A percentile compares a stretch with the other conserved stretches of the same genome.
Conservation (phyloP, 2,888 invertebrate genomes). For the Nesidiocoris tenuis region DNA sequence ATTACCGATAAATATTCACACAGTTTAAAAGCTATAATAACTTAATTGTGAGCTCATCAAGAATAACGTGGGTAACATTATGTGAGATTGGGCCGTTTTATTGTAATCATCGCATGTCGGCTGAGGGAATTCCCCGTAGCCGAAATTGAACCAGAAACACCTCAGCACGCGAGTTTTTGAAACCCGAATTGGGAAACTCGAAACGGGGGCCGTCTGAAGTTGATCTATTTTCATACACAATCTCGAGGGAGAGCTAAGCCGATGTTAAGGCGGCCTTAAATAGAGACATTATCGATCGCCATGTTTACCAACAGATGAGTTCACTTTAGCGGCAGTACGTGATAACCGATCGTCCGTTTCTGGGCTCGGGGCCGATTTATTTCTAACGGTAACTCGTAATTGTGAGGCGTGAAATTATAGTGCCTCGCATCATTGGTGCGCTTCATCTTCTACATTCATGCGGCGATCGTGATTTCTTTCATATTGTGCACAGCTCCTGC, state of each 20-base stretch:
- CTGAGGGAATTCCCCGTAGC: not conserved
- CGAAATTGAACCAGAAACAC: not conserved
- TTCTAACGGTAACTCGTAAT: constrained; percentile 3
- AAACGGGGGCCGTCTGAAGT: constrained; percentile 2
- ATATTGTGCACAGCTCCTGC: no score
- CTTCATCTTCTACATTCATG: no score
- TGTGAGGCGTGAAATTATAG: constrained; percentile 17
- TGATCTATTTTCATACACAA: constrained; percentile 26
- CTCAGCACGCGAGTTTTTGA: not conserved
- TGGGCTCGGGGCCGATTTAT: not conserved
- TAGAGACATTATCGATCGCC: constrained; percentile 26
- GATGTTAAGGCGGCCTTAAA: constrained; percentile 8
- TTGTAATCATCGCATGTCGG: not conserved
- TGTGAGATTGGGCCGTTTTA: not conserved
- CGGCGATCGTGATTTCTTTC: no score
- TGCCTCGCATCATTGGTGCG: not conserved
- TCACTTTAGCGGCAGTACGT: constrained; percentile 15
- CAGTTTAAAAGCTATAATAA: constrained; percentile 19
- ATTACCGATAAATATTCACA: constrained; percentile 32
- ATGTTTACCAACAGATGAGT: constrained; percentile 32
- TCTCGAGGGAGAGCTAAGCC: constrained; percentile 18
- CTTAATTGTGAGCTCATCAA: constrained; percentile 22
- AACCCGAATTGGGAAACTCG: not conserved
- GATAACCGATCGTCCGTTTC: not conserved
- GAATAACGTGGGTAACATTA: constrained; percentile 1